These are phyloP conservation scores for Endotricha flammealis DNA, from an alignment of 2,888 invertebrate species.

Conservation along the genomic window DNA sequence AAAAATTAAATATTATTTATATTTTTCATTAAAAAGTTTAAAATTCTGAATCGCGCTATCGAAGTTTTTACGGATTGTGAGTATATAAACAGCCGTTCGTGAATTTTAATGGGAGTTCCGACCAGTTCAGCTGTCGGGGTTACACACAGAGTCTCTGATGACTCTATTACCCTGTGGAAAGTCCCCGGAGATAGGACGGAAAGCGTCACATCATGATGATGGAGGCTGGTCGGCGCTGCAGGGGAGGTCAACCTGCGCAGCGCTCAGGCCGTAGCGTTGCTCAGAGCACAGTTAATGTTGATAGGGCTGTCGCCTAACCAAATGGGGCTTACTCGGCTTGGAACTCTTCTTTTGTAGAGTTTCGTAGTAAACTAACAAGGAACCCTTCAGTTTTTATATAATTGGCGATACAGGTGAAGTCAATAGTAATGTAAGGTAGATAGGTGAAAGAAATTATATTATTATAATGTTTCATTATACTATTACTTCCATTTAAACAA, in stretches of 20 bases:
- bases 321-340: conserved; percentile 76
- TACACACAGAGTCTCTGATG: conserved; percentile 56
- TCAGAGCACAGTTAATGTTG: conserved; percentile 75
- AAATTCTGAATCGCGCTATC: conserved; percentile 41
- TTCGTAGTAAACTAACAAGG: no score
- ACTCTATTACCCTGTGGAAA: conserved; percentile 71
- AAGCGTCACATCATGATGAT: conserved; percentile 62
- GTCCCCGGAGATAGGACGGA: conserved; percentile 76
- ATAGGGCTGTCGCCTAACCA: conserved; percentile 49
- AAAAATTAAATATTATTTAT: conserved; percentile 4
- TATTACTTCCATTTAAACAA: no score
- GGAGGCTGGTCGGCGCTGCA: conserved; percentile 49
- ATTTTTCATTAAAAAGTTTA: background rate
- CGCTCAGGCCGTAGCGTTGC: conserved; percentile 54
- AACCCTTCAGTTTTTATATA: no score
- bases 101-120: conserved; percentile 35
- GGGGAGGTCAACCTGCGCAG: conserved; percentile 58
- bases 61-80: conserved; percentile 25
- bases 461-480: no score
- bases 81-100: conserved; percentile 19
- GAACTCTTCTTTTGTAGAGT: conserved; percentile 40
- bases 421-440: no score
- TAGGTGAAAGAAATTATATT: no score
- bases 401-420: no score
- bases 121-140: conserved; percentile 71